phyloP scores from a whole-genome alignment of 2,797 vertebrate species.

The Psittacula derbiana region DNA sequence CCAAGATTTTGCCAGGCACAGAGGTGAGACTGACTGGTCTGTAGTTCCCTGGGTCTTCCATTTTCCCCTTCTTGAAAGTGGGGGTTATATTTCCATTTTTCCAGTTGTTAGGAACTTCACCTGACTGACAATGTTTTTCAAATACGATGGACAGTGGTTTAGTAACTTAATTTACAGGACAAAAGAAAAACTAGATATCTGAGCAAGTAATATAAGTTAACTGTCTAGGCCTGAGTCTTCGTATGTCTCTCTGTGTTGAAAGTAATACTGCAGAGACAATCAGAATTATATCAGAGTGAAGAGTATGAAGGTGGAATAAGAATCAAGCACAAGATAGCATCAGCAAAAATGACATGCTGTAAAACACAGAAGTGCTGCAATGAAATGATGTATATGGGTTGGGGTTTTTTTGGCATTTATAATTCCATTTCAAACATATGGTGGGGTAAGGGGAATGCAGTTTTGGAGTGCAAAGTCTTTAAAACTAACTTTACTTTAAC shows the following conservation, averaged over 20 bases:
- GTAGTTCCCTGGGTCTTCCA: too few relatives aligned
- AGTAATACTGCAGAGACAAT: not conserved
- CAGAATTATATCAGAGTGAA: not conserved
- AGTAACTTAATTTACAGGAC: not conserved
- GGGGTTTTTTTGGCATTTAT: not conserved
- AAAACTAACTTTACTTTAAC: not conserved
- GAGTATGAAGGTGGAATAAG: not conserved
- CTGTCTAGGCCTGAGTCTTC: not conserved
- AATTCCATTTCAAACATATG: not conserved
- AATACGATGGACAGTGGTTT: too few relatives aligned
- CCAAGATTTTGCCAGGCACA: too few relatives aligned
- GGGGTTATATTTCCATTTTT: too few relatives aligned
- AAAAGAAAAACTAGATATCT: not conserved
- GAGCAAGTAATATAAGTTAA: not conserved
- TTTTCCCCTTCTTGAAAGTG: too few relatives aligned
- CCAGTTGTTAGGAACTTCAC: too few relatives aligned
- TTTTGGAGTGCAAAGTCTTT: not conserved
- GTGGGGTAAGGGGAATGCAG: not conserved
- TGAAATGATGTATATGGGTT: rapidly evolving
- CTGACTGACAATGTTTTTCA: too few relatives aligned
- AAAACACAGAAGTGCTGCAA: not conserved
- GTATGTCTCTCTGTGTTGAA: not conserved
- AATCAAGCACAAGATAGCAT: not conserved
- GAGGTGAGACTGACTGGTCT: too few relatives aligned
- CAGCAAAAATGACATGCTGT: not conserved